Conservation (phyloP, 1,140 invertebrate species). For the Cherax destructor region DNA sequence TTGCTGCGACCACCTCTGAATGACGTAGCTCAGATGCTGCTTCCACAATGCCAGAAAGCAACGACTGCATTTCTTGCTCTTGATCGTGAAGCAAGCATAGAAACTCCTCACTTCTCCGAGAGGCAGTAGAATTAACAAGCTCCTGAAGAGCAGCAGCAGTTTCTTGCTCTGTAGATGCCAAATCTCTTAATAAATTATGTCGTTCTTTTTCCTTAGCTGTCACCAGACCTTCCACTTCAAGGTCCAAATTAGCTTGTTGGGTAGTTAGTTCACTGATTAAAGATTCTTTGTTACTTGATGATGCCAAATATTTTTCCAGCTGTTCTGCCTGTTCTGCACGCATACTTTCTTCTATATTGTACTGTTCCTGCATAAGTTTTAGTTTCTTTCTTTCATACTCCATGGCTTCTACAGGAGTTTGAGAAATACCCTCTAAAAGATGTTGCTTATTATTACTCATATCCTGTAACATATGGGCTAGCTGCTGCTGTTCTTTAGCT, state of each 20-base stretch:
- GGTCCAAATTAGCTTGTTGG: constrained; percentile 56
- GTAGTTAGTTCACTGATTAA: constrained; percentile 57
- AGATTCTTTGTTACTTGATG: constrained; percentile 55
- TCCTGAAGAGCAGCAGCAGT: constrained; percentile 61
- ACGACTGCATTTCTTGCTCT: constrained; percentile 59
- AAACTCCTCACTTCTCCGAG: constrained; percentile 69
- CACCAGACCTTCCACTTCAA: constrained; percentile 61
- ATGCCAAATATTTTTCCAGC: constrained; percentile 60
- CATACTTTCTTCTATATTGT: constrained; percentile 62
- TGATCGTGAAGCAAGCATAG: constrained; percentile 57
- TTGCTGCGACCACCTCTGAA: constrained; percentile 73
- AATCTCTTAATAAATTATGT: constrained; percentile 48
- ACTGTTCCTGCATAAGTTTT: constrained; percentile 48
- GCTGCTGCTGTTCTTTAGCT: constrained; percentile 79
- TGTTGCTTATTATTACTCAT: constrained; percentile 73
- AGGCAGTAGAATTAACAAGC: constrained; percentile 73
- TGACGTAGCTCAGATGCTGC: constrained; percentile 65
- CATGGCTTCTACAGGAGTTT: constrained; percentile 36
- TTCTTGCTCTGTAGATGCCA: constrained; percentile 46
- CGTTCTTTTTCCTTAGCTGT: constrained; percentile 62
- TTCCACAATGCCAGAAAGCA: constrained; percentile 64
- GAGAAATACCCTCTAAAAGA: constrained; percentile 50
- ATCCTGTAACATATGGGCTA: constrained; percentile 80
- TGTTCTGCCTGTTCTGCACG: constrained; percentile 67
- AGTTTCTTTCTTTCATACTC: constrained; percentile 63